Conservation (phyloP, 1,140 invertebrate genomes). For the Drosophila grimshawi region DNA sequence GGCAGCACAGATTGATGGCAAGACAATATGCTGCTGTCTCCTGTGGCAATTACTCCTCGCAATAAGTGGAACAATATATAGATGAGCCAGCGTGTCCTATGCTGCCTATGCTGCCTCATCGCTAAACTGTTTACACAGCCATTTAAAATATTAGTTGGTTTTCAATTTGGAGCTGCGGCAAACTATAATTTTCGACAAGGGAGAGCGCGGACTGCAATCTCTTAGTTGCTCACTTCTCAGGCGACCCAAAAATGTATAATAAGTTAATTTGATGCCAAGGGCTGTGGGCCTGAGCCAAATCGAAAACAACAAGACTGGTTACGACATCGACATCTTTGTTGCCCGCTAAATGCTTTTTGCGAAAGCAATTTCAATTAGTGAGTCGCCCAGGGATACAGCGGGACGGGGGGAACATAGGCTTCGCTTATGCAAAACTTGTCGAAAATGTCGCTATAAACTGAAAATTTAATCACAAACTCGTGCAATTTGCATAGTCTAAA, state of each 20-base stretch:
- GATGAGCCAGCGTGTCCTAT: constrained; percentile 41
- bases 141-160: constrained; percentile 59
- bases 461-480: constrained; percentile 69
- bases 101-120: constrained; percentile 43
- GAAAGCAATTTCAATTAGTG: constrained; percentile 82
- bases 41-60: constrained; percentile 52
- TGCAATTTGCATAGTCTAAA: constrained; percentile 44
- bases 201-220: background rate
- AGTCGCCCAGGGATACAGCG: constrained; percentile 10
- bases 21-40: constrained; percentile 53
- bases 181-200: constrained; percentile 42
- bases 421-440: constrained; percentile 47
- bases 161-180: constrained; percentile 61
- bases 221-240: constrained; percentile 14
- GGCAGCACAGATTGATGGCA: constrained; percentile 34
- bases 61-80: constrained; percentile 32
- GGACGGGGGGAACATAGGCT: background rate
- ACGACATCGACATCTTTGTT: constrained; percentile 65
- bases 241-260: constrained; percentile 75
- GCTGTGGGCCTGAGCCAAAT: constrained; percentile 13
- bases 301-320: background rate
- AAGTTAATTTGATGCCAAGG: constrained; percentile 73
- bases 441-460: constrained; percentile 67
- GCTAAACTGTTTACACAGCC: constrained; percentile 74
- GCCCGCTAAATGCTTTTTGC: constrained; percentile 59